Evolutionary conservation across 2,113 vertebrate genomes (phyloP).

Genomic region (Syngnathoides biaculeatus): DNA sequence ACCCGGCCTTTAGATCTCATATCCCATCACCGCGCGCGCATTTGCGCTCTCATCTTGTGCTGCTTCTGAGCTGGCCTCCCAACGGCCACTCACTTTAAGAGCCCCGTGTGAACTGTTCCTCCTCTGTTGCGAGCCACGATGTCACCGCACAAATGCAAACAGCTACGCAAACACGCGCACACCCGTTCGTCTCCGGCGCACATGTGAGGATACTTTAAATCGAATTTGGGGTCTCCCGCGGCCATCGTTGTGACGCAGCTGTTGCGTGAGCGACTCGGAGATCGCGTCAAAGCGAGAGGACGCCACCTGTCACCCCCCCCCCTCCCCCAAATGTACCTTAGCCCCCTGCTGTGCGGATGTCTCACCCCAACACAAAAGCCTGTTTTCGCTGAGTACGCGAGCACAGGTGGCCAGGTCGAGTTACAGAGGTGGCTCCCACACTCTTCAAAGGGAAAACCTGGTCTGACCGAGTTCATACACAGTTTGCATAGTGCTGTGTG

Average conservation of each 20-base stretch:
- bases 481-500: background rate
- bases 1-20: conserved; percentile 62
- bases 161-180: conserved; percentile 41
- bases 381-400: conserved; percentile 62
- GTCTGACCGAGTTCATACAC: conserved; percentile 3
- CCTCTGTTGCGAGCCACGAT: conserved; percentile 34
- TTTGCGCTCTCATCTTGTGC: conserved; percentile 26
- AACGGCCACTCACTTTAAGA: conserved; percentile 4
- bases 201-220: conserved; percentile 10
- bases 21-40: conserved; percentile 48
- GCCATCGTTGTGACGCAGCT: conserved; percentile 45
- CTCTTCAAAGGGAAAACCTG: conserved; percentile 37
- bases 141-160: conserved; percentile 32
- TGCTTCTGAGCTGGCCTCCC: conserved; percentile 22
- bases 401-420: conserved; percentile 74
- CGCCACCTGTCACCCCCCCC: conserved; percentile 57
- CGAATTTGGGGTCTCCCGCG: background rate
- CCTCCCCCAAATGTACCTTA: conserved; percentile 40
- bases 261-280: conserved; percentile 29
- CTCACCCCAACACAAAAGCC: conserved; percentile 69
- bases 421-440: conserved; percentile 55
- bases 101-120: conserved; percentile 16
- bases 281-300: conserved; percentile 9
- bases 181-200: conserved; percentile 4
- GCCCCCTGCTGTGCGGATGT: conserved; percentile 55